phyloP scores from a whole-genome alignment of 2,888 invertebrate genomes.

The Trichacis sp. region DNA sequence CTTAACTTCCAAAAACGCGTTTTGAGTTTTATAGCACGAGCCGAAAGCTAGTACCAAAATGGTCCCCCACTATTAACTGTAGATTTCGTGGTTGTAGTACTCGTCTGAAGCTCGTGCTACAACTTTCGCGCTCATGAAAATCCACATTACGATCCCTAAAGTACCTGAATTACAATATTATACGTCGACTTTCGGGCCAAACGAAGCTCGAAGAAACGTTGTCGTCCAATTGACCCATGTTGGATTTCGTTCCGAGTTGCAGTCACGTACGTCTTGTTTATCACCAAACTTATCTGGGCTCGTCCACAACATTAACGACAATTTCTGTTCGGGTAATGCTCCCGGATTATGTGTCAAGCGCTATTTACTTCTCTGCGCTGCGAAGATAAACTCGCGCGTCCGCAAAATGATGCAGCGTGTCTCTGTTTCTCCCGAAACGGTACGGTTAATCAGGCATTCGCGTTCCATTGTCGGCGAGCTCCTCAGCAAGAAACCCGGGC shows the following conservation, averaged over 20 bases:
- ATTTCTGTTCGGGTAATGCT: slow-evolving; percentile 6
- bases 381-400: background rate
- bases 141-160: no score
- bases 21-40: no score
- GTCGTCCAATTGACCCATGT: slow-evolving; percentile 26
- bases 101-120: no score
- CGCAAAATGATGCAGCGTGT: background rate
- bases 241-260: slow-evolving; percentile 24
- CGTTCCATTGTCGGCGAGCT: background rate
- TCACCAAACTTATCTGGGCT: slow-evolving; percentile 20
- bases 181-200: no score
- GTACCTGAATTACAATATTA: no score
- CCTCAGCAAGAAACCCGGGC: background rate
- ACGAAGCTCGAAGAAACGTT: no score
- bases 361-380: background rate
- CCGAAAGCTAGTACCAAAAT: no score
- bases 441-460: background rate
- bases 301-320: slow-evolving; percentile 5
- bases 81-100: no score
- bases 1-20: no score
- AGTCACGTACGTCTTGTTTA: slow-evolving; percentile 28
- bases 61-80: no score
- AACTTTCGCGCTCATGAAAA: no score
- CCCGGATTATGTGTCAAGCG: background rate
- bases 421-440: background rate